Evolutionary conservation across 2,888 invertebrate species (phyloP).

Genomic region (Dromius quadrimaculatus): DNA sequence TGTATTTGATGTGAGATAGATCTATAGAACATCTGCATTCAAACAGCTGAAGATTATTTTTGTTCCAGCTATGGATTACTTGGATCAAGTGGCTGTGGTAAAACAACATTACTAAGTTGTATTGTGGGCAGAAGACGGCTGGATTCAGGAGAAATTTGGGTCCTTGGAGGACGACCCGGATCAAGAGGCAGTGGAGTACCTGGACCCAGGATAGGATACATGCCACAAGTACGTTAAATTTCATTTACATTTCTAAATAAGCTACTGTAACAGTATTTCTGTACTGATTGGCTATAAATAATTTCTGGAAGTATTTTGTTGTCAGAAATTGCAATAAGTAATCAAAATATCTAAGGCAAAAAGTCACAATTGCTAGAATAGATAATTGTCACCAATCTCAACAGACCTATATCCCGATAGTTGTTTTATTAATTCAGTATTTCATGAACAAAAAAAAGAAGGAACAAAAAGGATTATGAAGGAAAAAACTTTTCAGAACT

Average conservation of each 20-base stretch:
- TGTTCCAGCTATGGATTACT: constrained; percentile 83
- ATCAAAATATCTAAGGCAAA: no score
- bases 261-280: no score
- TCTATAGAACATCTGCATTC: no score
- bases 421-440: background rate
- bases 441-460: background rate
- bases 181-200: constrained; percentile 87
- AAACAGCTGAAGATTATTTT: no score
- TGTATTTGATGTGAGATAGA: background rate
- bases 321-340: no score
- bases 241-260: no score
- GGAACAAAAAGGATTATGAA: no score
- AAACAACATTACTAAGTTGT: constrained; percentile 88
- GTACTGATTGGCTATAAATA: no score
- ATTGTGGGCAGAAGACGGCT: constrained; percentile 85
- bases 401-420: background rate
- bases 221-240: constrained; percentile 79
- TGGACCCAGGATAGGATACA: constrained; percentile 90
- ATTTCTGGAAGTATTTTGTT: no score
- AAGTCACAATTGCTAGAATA: no score
- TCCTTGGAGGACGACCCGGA: constrained; percentile 86
- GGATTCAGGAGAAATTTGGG: constrained; percentile 86
- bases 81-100: constrained; percentile 92
- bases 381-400: no score
- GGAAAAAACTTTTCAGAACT: no score